These are phyloP conservation scores for Drosophila leontia DNA, from an alignment of 1,140 invertebrate genomes.

Conservation along the genomic window DNA sequence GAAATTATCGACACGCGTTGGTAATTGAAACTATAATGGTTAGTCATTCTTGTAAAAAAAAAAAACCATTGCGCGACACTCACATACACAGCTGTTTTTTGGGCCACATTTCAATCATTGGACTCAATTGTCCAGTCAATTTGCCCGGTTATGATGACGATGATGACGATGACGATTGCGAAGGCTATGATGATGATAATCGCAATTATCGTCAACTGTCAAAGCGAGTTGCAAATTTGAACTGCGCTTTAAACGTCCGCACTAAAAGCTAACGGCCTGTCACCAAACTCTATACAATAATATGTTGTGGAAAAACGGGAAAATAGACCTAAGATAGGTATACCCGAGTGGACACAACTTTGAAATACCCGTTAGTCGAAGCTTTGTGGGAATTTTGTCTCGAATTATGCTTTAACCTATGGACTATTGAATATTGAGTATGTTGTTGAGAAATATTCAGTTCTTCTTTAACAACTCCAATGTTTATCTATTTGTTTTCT, in stretches of 20 bases:
- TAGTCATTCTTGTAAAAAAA: conserved; percentile 43
- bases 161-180: conserved; percentile 1
- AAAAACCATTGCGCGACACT: not conserved
- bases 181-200: conserved; percentile 7
- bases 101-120: conserved; percentile 54
- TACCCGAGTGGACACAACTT: not conserved
- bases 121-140: conserved; percentile 68
- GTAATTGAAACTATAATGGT: conserved; percentile 68
- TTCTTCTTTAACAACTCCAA: too few species aligned
- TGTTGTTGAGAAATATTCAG: too few species aligned
- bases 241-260: conserved; percentile 52
- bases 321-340: not conserved
- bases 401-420: too few species aligned
- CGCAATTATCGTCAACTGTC: conserved; percentile 30
- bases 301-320: not conserved
- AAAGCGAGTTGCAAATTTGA: conserved; percentile 16
- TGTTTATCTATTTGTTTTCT: too few species aligned
- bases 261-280: conserved; percentile 67
- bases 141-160: conserved; percentile 35
- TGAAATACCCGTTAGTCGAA: not conserved
- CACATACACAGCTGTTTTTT: conserved; percentile 30
- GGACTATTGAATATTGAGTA: too few species aligned
- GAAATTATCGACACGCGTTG: conserved; percentile 67
- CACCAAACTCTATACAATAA: conserved; percentile 19
- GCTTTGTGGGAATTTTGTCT: too few species aligned